Evolutionary conservation across 2,888 invertebrate species (phyloP), one percentile per base, ranked within the genome.

Genomic region (Agrotis puta): DNA sequence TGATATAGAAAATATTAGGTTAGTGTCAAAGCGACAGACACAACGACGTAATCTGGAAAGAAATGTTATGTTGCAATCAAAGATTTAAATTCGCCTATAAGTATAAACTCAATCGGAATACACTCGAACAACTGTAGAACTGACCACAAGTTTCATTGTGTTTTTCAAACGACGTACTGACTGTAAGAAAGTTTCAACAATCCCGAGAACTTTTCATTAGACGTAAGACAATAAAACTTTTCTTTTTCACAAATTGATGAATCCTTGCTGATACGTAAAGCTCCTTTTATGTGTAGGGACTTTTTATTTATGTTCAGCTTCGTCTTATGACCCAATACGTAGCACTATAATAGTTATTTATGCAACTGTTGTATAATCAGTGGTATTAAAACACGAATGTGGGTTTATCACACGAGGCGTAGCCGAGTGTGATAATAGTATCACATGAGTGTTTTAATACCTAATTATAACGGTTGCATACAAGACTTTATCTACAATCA

Each of bases 111-210:
- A 61, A 54, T 56, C 2, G 33, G 45, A 56, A 72, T 20, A 51
- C 39, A 48, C 47, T 54, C 27, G 16, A 82, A 87, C 76, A 82
- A 85, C 82, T 83, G 81, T 63, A 74, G 50, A 81, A 82, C 84
- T 84, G 82, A 84, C 87, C 87, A 65, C 87, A 87, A 88, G 81
- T 89, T 88, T 88, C 88, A 90, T 91, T 89, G 87, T 88, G 85
- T 89, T 88, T 84, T 80, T 76, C 70, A 80, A 74, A 79, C 81
- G 67, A 77, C 70, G 85, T 88, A 83, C 9, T 83, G 82, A 83
- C 85, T 86, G 85, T 83, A 81, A 50, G 50, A 63, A 84, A 83
- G 70, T 82, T 70, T 69, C 67, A 83, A 83, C 83, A 75, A 80
- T 70, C 56, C 73, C 71, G 56, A 67, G 54, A 83, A 79, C 77